phyloP scores from a whole-genome alignment of 2,797 vertebrate genomes.

The Pristis pectinata region DNA sequence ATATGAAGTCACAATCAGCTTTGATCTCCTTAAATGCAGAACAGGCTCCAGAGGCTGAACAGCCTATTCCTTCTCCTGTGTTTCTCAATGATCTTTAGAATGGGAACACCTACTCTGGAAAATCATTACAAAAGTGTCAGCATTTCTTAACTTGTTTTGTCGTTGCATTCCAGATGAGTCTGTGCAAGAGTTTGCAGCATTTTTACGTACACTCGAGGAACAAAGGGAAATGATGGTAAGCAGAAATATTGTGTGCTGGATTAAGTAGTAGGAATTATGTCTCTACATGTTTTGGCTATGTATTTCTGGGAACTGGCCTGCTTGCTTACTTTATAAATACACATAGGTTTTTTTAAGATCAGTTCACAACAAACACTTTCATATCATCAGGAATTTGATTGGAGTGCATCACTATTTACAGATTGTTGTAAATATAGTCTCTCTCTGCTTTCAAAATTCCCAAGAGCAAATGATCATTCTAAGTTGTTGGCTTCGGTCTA shows the following conservation, averaged over 20 bases:
- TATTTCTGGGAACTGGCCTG: background rate
- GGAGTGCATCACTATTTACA: background rate
- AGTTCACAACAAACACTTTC: background rate
- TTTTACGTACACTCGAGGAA: constrained; percentile 89
- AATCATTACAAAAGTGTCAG: background rate
- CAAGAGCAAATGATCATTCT: background rate
- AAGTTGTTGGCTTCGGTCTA: background rate
- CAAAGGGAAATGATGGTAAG: constrained; percentile 95
- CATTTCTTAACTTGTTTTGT: background rate
- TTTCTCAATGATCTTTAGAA: background rate
- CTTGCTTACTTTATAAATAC: background rate
- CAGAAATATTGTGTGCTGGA: constrained; percentile 45
- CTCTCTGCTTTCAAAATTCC: background rate
- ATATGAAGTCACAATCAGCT: too few relatives aligned
- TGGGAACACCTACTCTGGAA: background rate
- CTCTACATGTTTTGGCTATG: background rate
- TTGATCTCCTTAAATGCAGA: too few relatives aligned
- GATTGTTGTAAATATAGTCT: background rate
- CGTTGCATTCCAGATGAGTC: constrained; percentile 76
- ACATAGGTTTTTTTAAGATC: background rate
- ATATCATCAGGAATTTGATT: background rate
- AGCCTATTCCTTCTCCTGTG: too few relatives aligned
- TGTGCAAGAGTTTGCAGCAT: constrained; percentile 85
- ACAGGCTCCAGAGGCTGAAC: too few relatives aligned
- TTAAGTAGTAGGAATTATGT: constrained; percentile 38